Conservation (phyloP, 2,113 vertebrate genomes). For the Tragulus kanchil region DNA sequence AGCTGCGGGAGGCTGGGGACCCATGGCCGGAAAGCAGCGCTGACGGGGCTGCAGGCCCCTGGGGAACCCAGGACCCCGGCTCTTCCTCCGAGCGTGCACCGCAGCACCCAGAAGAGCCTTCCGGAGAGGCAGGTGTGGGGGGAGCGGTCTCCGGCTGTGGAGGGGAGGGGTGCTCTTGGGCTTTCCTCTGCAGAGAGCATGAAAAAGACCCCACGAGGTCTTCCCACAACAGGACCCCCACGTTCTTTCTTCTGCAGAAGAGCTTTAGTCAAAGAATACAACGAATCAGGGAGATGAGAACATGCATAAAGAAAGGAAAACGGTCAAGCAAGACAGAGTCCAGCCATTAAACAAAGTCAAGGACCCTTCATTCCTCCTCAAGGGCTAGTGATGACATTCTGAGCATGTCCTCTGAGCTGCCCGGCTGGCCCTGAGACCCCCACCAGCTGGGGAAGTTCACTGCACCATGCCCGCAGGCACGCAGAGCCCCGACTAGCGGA, state of each 20-base stretch:
- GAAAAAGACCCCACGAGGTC: background rate
- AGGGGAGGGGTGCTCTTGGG: background rate
- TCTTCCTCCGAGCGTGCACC: background rate
- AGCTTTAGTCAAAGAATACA: background rate
- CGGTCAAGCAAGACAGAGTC: background rate
- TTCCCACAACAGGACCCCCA: background rate
- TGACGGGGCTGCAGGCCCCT: too few species aligned
- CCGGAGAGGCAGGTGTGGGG: background rate
- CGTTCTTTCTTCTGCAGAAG: background rate
- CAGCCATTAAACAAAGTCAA: background rate
- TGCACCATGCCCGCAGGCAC: fast-evolving
- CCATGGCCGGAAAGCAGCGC: background rate
- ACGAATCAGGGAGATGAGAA: background rate
- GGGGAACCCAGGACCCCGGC: background rate
- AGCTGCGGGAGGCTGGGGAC: background rate
- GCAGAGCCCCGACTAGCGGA: background rate
- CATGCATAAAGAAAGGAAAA: background rate
- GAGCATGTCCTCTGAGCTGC: background rate
- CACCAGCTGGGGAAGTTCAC: background rate
- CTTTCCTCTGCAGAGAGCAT: background rate
- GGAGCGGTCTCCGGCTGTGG: background rate
- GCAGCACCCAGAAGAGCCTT: background rate
- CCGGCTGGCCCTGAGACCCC: background rate
- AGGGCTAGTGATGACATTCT: fast-evolving
- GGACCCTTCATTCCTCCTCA: background rate